phyloP scores from a whole-genome alignment of 37 sponge, comb jelly and placozoan genomes.

The Cliona cf. orientalis region DNA sequence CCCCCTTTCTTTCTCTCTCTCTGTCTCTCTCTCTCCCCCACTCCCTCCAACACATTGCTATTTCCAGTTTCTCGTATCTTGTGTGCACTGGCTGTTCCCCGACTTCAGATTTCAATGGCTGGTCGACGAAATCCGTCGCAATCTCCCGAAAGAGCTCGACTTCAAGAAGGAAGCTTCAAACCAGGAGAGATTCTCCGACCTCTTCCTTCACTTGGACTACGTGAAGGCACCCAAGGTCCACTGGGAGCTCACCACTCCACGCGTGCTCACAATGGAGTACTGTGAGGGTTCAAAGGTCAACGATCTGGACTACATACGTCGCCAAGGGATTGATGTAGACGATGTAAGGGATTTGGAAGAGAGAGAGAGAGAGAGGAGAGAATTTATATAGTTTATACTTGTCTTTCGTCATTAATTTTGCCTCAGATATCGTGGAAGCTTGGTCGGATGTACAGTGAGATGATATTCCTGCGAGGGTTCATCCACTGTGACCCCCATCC shows the following conservation, averaged over 20 bases:
- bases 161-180: constrained; percentile 88
- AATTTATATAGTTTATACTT: neutral
- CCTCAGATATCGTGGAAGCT: constrained; percentile 67
- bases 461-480: constrained; percentile 90
- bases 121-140: constrained; percentile 70
- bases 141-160: constrained; percentile 89
- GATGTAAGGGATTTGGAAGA: constrained; percentile 41
- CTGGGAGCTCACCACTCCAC: constrained; percentile 80
- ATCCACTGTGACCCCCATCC: constrained; percentile 98
- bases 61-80: constrained; percentile 77
- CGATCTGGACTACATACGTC: constrained; percentile 69
- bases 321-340: constrained; percentile 47
- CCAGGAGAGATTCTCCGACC: constrained; percentile 72
- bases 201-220: constrained; percentile 77
- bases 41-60: too few relatives aligned
- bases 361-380: neutral
- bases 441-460: constrained; percentile 87
- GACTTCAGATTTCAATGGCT: constrained; percentile 90
- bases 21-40: neutral
- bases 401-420: neutral
- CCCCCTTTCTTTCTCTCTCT: neutral
- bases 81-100: constrained; percentile 81
- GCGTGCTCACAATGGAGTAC: constrained; percentile 95
- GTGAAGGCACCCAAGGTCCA: constrained; percentile 76
- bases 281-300: constrained; percentile 83